Evolutionary conservation across 2,797 vertebrate genomes (phyloP), one percentile per base, ranked within the genome.

Genomic region (Erpetoichthys calabaricus): DNA sequence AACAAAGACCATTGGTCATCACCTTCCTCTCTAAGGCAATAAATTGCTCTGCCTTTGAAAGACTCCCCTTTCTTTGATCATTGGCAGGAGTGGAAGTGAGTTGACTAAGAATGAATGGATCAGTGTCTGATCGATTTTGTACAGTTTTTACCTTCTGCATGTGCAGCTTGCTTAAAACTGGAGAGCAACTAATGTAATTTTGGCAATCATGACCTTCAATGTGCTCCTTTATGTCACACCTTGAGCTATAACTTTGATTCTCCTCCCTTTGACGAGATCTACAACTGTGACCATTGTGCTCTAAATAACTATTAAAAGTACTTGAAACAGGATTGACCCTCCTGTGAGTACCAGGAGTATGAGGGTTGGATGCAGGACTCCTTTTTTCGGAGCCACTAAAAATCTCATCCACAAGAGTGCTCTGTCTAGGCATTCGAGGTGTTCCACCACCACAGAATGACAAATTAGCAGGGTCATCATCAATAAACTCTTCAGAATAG

Each of bases 31-130:
- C 88, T 0, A 80, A 71, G 63, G 75, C 80, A 1, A 83, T 75
- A 74, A 75, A 69, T 52, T 75, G 66, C 2, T 82, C 73, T 0
- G 72, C 75, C 61, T 79, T 80, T 42, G 72, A 79, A 1, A 53
- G 66, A 41, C 81, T 75, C 7, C 78, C 76, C 0, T 77, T 73
- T 7, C 60, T 77, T 0, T 69, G 62, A 3, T 75, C 66, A 6
- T 70, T 70, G 56, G 67, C 63, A 1, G 73, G 69, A 3, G 70
- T 67, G 9, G 80, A 77, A 0, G 68, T 61, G 9, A 75, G 64
- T 58, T 80, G 87, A 68, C 86, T 84, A 4, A 86, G 73, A 63
- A 97, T 87, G 65, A 94, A 90, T 0, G 94, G 92, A 58, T 89
- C 80, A 3, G 83, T 75, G 57, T 85, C 86, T 3, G 84, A 82